Evolutionary conservation across 2,888 invertebrate genomes (phyloP).

Genomic region (Rosalia funebris): DNA sequence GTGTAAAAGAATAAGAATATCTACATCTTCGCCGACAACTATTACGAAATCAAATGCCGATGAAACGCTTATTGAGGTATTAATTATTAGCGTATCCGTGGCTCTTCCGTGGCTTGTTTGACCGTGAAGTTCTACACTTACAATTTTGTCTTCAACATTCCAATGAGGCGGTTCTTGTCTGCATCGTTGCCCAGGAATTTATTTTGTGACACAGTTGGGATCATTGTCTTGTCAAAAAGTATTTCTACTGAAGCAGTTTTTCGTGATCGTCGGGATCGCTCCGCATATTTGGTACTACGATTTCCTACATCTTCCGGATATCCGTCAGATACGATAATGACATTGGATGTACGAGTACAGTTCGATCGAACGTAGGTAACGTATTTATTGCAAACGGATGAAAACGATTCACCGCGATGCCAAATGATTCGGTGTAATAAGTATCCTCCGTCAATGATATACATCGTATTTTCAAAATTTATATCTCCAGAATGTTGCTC

Average conservation of each 20-base stretch:
- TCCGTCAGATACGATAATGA: conserved; percentile 36
- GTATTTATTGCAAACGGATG: conserved; percentile 40
- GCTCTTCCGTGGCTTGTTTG: conserved; percentile 41
- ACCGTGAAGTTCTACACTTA: conserved; percentile 35
- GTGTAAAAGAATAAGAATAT: conserved; percentile 38
- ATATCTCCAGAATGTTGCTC: conserved; percentile 18
- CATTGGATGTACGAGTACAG: conserved; percentile 34
- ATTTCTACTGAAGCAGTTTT: conserved; percentile 42
- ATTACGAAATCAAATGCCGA: conserved; percentile 33
- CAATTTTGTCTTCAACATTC: conserved; percentile 40
- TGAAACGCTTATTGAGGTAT: conserved; percentile 36
- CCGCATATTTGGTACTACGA: conserved; percentile 43
- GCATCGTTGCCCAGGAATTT: conserved; percentile 38
- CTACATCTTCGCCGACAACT: conserved; percentile 38
- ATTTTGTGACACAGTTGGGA: conserved; percentile 39
- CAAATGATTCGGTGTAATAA: conserved; percentile 43
- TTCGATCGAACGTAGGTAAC: conserved; percentile 34
- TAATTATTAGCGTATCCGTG: conserved; percentile 36
- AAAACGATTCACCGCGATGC: conserved; percentile 37
- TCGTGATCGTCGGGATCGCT: conserved; percentile 43
- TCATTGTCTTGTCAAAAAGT: conserved; percentile 13
- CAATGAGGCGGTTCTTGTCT: conserved; percentile 34
- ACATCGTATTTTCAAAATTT: conserved; percentile 33
- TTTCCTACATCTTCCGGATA: conserved; percentile 43
- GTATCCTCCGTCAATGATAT: conserved; percentile 44